Conservation (phyloP, 2,888 invertebrate genomes). For the Loripinus fragilis region DNA sequence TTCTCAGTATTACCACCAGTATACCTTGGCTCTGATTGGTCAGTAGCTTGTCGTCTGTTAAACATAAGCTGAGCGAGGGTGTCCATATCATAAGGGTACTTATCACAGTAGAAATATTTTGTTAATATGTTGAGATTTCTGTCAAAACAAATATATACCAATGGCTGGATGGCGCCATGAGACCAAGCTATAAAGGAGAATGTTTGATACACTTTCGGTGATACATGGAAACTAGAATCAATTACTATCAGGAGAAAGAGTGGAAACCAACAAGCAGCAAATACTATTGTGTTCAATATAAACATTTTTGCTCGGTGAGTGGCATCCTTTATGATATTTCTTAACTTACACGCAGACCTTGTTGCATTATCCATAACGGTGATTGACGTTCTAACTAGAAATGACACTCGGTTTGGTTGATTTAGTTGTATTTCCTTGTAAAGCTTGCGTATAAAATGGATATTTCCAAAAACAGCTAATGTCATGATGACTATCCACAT, state of each 20-base stretch:
- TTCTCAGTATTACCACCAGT: slow-evolving; percentile 21
- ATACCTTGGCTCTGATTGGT: slow-evolving; percentile 38
- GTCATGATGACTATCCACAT: slow-evolving; percentile 83
- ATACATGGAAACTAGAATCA: slow-evolving; percentile 80
- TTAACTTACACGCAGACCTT: slow-evolving; percentile 69
- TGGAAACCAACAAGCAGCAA: slow-evolving; percentile 82
- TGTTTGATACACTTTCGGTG: slow-evolving; percentile 81
- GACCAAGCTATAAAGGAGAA: slow-evolving; percentile 83
- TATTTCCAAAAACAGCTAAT: slow-evolving; percentile 77
- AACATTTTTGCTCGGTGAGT: slow-evolving; percentile 81
- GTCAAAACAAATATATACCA: slow-evolving; percentile 82
- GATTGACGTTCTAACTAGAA: slow-evolving; percentile 80
- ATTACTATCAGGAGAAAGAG: slow-evolving; percentile 81
- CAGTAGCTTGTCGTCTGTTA: slow-evolving; percentile 39
- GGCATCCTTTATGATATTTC: slow-evolving; percentile 77
- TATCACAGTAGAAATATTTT: slow-evolving; percentile 74
- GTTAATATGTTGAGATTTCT: slow-evolving; percentile 79
- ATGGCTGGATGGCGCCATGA: slow-evolving; percentile 81
- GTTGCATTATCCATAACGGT: slow-evolving; percentile 73
- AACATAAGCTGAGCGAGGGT: slow-evolving; percentile 67
- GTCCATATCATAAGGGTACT: slow-evolving; percentile 65
- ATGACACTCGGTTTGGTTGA: slow-evolving; percentile 77
- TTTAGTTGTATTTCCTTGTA: slow-evolving; percentile 82
- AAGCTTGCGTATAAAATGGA: slow-evolving; percentile 81
- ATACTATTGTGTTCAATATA: slow-evolving; percentile 78